Percentiles rank a stretch among this genome's conserved stretches.
Evolutionary conservation across 1,140 invertebrate genomes (phyloP).

Genomic region (Drosophila nigromelanica): DNA sequence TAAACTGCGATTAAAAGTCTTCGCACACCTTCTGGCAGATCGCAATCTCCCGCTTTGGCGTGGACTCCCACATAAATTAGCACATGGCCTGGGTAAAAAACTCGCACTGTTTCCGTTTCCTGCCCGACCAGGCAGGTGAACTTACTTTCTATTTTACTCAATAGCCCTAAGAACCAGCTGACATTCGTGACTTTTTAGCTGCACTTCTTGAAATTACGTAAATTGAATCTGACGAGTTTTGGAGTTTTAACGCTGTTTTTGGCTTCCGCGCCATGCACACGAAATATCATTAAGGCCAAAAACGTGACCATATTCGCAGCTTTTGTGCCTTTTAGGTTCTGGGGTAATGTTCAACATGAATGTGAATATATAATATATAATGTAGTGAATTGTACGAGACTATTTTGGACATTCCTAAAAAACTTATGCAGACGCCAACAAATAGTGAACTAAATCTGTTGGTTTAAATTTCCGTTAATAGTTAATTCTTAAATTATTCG

Average conservation of each 20-base stretch:
- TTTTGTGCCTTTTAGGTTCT: conserved; percentile 59
- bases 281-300: conserved; percentile 27
- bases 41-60: conserved; percentile 3
- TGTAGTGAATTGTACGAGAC: conserved; percentile 8
- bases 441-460: too few relatives aligned
- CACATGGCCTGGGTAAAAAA: conserved; percentile 39
- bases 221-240: not conserved
- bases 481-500: too few relatives aligned
- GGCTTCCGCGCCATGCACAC: too few relatives aligned
- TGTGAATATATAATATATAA: conserved; percentile 58
- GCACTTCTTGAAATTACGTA: conserved; percentile 7
- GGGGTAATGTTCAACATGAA: conserved; percentile 47
- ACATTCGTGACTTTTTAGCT: conserved; percentile 1
- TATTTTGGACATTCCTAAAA: too few relatives aligned
- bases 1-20: conserved; percentile 77
- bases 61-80: conserved; percentile 75
- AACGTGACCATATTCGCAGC: conserved; percentile 74
- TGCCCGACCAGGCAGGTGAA: not conserved
- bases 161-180: not conserved
- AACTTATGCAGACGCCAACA: too few relatives aligned
- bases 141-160: not conserved
- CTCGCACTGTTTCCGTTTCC: conserved; percentile 50
- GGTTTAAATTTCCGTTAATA: too few relatives aligned
- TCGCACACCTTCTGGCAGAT: conserved; percentile 49
- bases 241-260: too few relatives aligned